These are phyloP conservation scores for Argentina silus DNA, from an alignment of 2,797 vertebrate species.

Conservation along the genomic window DNA sequence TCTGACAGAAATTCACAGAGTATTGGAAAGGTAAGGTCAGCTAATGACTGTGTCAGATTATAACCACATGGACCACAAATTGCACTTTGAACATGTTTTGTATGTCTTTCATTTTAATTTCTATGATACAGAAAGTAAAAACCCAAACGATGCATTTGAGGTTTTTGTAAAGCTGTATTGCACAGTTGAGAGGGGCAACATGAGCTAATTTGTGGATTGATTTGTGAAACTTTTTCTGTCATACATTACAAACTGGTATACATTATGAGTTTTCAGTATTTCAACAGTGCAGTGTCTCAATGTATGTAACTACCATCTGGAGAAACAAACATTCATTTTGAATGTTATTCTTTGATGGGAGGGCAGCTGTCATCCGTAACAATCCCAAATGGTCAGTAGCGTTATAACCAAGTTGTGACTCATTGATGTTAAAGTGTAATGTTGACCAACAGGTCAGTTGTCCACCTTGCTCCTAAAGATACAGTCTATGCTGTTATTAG, in stretches of 20 bases:
- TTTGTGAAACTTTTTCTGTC: not conserved
- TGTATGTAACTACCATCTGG: slow-evolving; percentile 55
- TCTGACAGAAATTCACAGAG: not conserved
- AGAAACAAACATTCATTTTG: slow-evolving; percentile 60
- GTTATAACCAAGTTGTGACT: no score
- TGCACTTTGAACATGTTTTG: slow-evolving; percentile 20
- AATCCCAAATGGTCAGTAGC: no score
- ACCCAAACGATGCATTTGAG: not conserved
- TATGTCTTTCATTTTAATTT: not conserved
- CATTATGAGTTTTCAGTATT: slow-evolving; percentile 37
- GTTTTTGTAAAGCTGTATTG: not conserved
- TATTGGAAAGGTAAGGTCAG: not conserved
- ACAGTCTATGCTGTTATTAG: not conserved
- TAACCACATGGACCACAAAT: slow-evolving; percentile 9
- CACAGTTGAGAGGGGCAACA: not conserved
- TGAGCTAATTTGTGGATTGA: not conserved
- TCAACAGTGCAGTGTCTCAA: slow-evolving; percentile 44
- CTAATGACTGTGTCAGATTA: slow-evolving; percentile 12
- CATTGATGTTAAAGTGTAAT: not conserved
- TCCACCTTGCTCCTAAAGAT: not conserved
- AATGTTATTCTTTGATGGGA: slow-evolving; percentile 54
- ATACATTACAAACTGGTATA: not conserved
- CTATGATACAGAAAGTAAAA: not conserved
- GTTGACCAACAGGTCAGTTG: not conserved
- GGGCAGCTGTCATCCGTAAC: slow-evolving; percentile 59